Evolutionary conservation across 2,797 vertebrate species (phyloP).

Genomic region (Cryptoprocta ferox): DNA sequence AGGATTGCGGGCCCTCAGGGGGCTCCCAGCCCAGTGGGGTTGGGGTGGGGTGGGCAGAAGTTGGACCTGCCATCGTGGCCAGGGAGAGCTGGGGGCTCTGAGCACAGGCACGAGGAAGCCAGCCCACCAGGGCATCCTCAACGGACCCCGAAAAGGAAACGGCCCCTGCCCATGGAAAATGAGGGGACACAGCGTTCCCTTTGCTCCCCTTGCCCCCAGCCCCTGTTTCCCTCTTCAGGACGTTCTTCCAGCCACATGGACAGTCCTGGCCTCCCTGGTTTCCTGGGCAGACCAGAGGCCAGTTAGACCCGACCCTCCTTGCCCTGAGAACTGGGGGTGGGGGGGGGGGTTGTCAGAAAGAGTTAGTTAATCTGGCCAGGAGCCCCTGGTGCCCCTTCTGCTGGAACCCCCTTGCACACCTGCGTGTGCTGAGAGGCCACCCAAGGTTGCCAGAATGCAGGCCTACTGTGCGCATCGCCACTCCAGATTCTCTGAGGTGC

Average conservation of each 20-base stretch:
- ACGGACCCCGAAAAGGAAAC: background rate
- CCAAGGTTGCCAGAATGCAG: background rate
- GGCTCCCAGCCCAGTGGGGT: no score
- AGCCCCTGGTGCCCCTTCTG: background rate
- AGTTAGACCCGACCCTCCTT: background rate
- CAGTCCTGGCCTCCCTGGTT: background rate
- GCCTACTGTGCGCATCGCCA: no score
- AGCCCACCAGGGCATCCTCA: background rate
- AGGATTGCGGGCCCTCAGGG: background rate
- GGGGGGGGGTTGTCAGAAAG: background rate
- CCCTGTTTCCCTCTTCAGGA: background rate
- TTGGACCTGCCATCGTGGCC: background rate
- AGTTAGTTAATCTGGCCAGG: background rate
- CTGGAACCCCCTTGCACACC: background rate
- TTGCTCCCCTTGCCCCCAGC: no score
- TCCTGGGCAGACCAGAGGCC: background rate
- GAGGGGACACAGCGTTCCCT: background rate
- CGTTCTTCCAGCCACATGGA: background rate
- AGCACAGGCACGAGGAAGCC: background rate
- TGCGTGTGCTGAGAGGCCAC: background rate
- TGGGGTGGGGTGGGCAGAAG: background rate
- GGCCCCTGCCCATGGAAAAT: background rate
- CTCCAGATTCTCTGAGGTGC: background rate
- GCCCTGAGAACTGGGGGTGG: background rate
- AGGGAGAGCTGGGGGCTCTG: background rate